Evolutionary conservation across 2,888 invertebrate species (phyloP), one percentile per base, ranked within the genome.

Genomic region (Andrena trimmerana): DNA sequence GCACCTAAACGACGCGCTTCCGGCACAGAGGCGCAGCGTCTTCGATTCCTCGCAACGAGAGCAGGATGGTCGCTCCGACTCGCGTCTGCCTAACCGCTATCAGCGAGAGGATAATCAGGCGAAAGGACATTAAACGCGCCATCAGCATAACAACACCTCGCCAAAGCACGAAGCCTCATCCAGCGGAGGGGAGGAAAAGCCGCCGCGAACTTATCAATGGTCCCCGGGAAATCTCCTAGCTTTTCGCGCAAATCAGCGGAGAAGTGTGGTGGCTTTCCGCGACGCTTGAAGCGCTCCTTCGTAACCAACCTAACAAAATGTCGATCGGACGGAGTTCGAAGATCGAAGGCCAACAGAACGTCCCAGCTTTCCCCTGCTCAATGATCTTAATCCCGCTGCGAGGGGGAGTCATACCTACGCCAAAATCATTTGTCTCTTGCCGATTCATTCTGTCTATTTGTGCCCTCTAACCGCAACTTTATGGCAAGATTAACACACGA

Each of bases 1-100:
- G 36, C 75, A 65, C 65, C 71, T 59, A 76, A 81, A 76, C 33
- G 81, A 52, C 81, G 81, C 70, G 74, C 63, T 80, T 81, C 81
- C 79, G 79, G 72, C 79, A 27, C 24, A 68, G 33, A 62, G 78
- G 78, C 79, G 78, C 66, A 78, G 67, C 71, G 66, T 71, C 60
- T 79, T 70, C 78, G 60, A 78, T 78, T 60, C 16, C 71, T 67
- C 77, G 13, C 66, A 10, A 71, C 13, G 31, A 69, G 42, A 69
- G 27, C 60, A 68, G 6, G 62, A 67, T 10, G 48, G 33, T 60
- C 50, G 54, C 68, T 71, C 69, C 48, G 71, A 83, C 77, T 71
- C 57, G 36, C 13, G 73, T 74, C 73, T 62, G 74, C 75, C 70
- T 83, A 83, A 83, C 77, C 29, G 70, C 78, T 81, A 67, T 63